A percentile compares a stretch with the other conserved stretches of the same genome.
Evolutionary conservation across 1,140 invertebrate species (phyloP).

Genomic region (Macrocentrus cingulum): DNA sequence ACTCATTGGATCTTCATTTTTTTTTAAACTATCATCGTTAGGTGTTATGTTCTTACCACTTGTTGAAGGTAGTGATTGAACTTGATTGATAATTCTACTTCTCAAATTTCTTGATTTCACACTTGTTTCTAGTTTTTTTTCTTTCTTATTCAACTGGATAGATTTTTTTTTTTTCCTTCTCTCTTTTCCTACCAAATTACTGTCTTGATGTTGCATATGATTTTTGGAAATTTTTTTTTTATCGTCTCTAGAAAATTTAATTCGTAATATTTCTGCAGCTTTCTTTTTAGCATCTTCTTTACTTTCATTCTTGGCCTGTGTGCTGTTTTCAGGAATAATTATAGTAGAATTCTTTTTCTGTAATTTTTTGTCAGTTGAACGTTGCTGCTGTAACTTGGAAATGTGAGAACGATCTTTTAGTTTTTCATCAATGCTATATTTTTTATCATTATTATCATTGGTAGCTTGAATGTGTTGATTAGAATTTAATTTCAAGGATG

Average conservation of each 20-base stretch:
- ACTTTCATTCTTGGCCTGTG: constrained; percentile 33
- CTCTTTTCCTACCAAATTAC: background rate
- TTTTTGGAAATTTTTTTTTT: constrained; percentile 14
- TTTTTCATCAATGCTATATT: constrained; percentile 11
- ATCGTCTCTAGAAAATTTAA: constrained; percentile 18
- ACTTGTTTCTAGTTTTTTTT: too few relatives aligned
- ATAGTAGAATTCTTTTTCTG: constrained; percentile 13
- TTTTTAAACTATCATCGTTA: background rate
- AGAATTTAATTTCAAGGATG: constrained; percentile 37
- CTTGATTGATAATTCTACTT: constrained; percentile 16
- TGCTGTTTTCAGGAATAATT: constrained; percentile 39
- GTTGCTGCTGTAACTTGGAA: constrained; percentile 17
- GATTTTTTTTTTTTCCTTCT: background rate
- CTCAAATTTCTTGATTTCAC: background rate
- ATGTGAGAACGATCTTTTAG: constrained; percentile 22
- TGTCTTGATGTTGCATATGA: background rate
- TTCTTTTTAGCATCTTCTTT: constrained; percentile 42
- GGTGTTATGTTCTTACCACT: constrained; percentile 1
- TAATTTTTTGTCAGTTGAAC: constrained; percentile 20
- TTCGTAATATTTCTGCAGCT: constrained; percentile 34
- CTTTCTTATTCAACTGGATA: too few relatives aligned
- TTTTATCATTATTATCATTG: constrained; percentile 12
- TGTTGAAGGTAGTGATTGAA: background rate
- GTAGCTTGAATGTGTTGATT: constrained; percentile 55
- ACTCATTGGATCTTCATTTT: constrained; percentile 5